phyloP scores from a whole-genome alignment of 2,113 vertebrate species.

The Gracilinanus agilis region DNA sequence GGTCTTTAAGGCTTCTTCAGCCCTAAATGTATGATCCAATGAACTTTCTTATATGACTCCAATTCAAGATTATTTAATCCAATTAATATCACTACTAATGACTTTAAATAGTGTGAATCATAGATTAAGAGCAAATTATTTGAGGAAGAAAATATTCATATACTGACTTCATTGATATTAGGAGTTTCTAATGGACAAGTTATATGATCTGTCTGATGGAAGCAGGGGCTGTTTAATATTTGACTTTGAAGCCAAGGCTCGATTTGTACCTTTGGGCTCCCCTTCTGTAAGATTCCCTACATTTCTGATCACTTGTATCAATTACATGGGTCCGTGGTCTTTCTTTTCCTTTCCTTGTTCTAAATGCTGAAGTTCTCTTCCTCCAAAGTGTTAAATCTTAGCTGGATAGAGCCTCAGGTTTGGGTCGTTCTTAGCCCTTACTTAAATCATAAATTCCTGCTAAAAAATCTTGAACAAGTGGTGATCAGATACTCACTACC shows the following conservation, averaged over 20 bases:
- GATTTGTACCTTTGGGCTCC: background rate
- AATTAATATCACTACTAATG: background rate
- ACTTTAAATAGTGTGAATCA: background rate
- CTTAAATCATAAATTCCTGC: background rate
- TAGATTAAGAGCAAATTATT: background rate
- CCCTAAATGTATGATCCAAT: background rate
- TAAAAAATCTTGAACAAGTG: background rate
- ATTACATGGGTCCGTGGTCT: background rate
- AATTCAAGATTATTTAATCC: background rate
- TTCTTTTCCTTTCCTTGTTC: background rate
- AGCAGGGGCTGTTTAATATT: background rate
- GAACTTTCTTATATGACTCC: background rate
- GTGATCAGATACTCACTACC: background rate
- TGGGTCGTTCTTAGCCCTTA: background rate
- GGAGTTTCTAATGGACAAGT: background rate
- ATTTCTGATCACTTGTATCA: background rate
- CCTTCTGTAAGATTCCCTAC: background rate
- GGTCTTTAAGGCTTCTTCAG: background rate
- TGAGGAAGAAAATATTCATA: background rate
- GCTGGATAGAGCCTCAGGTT: background rate
- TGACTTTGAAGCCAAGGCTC: background rate
- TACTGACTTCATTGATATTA: background rate
- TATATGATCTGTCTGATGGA: background rate
- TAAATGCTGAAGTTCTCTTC: background rate
- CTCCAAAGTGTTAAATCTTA: background rate